Percentiles rank a stretch among this genome's conserved stretches.
These are phyloP conservation scores for Scartelaos histophorus DNA, from an alignment of 2,113 vertebrate species.

Conservation along the genomic window DNA sequence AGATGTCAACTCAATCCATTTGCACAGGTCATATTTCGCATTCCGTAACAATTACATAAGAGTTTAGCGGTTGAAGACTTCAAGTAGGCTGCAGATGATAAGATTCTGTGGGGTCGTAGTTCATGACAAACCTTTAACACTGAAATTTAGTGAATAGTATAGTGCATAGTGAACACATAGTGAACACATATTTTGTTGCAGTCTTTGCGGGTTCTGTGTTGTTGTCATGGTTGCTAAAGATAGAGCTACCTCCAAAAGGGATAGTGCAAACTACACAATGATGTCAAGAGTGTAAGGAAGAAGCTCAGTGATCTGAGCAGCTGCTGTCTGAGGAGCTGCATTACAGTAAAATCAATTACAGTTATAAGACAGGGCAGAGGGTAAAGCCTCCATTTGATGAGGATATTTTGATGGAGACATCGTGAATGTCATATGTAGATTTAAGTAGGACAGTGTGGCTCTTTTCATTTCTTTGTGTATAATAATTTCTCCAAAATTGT, in stretches of 20 bases:
- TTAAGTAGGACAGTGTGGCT: no score
- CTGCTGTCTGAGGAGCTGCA: conserved; percentile 12
- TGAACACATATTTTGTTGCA: no score
- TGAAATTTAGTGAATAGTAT: background rate
- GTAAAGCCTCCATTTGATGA: background rate
- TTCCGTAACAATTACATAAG: background rate
- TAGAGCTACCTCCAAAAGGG: conserved; percentile 18
- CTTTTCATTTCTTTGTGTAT: no score
- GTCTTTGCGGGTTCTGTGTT: conserved; percentile 1
- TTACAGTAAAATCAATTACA: conserved; percentile 2
- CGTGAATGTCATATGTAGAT: background rate
- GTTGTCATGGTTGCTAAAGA: conserved; percentile 41
- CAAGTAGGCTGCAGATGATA: no score
- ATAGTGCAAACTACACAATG: background rate
- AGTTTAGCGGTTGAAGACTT: background rate
- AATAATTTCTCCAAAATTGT: no score
- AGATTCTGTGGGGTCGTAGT: background rate
- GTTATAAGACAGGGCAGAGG: background rate
- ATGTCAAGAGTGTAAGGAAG: conserved; percentile 37
- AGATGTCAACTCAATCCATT: background rate
- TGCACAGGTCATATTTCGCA: background rate
- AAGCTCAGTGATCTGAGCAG: conserved; percentile 26
- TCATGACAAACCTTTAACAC: background rate
- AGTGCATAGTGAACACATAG: background rate
- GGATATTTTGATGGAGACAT: background rate